Evolutionary conservation across 2,888 invertebrate genomes (phyloP).

Genomic region (Anoplius nigerrimus): DNA sequence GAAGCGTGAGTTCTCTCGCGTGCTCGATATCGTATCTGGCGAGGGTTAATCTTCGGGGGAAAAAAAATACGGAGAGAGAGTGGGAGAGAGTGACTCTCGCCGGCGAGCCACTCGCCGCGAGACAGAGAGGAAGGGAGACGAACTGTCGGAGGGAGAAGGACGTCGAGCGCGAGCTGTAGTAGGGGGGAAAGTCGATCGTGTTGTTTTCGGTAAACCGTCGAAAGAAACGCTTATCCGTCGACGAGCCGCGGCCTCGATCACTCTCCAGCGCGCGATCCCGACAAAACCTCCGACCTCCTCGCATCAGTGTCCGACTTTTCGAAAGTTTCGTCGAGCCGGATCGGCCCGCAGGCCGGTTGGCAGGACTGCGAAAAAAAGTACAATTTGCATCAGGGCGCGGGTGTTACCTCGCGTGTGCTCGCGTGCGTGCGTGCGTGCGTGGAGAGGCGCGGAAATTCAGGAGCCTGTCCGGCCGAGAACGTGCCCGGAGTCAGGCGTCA

Average conservation of each 20-base stretch:
- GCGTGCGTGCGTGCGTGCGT: too few relatives aligned
- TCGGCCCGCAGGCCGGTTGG: not conserved
- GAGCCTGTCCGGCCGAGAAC: not conserved
- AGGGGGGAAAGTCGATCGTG: slow-evolving; percentile 52
- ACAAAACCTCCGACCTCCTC: slow-evolving; percentile 13
- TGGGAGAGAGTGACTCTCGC: slow-evolving; percentile 45
- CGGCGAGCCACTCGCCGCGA: slow-evolving; percentile 29
- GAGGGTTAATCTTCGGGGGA: slow-evolving; percentile 1
- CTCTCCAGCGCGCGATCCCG: not conserved
- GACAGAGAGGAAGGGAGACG: slow-evolving; percentile 54
- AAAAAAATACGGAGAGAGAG: slow-evolving; percentile 41
- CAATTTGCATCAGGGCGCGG: too few relatives aligned
- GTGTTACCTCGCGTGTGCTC: not conserved
- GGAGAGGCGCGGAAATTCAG: too few relatives aligned
- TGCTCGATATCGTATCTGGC: too few relatives aligned
- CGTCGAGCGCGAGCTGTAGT: slow-evolving; percentile 49
- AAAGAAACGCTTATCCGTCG: slow-evolving; percentile 52
- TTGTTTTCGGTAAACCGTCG: slow-evolving; percentile 54
- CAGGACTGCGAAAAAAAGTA: not conserved
- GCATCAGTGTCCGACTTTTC: not conserved
- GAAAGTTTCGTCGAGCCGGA: slow-evolving; percentile 7
- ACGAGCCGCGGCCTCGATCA: slow-evolving; percentile 26
- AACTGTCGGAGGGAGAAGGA: slow-evolving; percentile 39
- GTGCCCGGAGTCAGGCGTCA: not conserved
- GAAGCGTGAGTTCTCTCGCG: too few relatives aligned